Percentiles rank a stretch among this genome's conserved stretches.
These are phyloP conservation scores for Cotesia vestalis DNA, from an alignment of 1,140 invertebrate genomes.

Conservation along the genomic window DNA sequence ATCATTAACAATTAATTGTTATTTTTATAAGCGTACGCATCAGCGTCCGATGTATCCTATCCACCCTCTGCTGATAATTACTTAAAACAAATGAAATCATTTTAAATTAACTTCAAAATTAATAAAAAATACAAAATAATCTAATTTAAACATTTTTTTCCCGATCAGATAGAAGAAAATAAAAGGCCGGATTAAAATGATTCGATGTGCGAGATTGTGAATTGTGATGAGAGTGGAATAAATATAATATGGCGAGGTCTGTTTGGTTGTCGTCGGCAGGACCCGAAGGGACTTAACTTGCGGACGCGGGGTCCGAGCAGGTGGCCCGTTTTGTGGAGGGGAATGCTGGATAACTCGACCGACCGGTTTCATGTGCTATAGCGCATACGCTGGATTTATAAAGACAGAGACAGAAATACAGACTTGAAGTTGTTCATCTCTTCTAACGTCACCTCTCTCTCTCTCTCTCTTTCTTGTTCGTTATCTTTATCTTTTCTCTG, in stretches of 20 bases:
- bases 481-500: no score
- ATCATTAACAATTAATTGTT: conserved; percentile 60
- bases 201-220: no score
- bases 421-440: no score
- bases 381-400: conserved; percentile 41
- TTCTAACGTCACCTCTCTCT: no score
- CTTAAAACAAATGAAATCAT: no score
- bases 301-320: conserved; percentile 57
- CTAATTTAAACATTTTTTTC: no score
- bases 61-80: conserved; percentile 31
- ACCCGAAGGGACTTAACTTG: conserved; percentile 45
- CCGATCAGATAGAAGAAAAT: no score
- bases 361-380: conserved; percentile 57
- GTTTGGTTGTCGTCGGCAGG: conserved; percentile 42
- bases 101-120: no score
- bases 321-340: conserved; percentile 52
- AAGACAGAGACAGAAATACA: no score
- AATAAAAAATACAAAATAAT: no score
- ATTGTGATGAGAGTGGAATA: conserved; percentile 17
- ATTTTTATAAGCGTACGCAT: conserved; percentile 52
- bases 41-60: conserved; percentile 35
- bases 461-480: no score
- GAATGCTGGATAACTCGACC: conserved; percentile 51
- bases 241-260: conserved; percentile 21
- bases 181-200: no score